Evolutionary conservation across 2,797 vertebrate genomes (phyloP).

Genomic region (Chrysocyon brachyurus): DNA sequence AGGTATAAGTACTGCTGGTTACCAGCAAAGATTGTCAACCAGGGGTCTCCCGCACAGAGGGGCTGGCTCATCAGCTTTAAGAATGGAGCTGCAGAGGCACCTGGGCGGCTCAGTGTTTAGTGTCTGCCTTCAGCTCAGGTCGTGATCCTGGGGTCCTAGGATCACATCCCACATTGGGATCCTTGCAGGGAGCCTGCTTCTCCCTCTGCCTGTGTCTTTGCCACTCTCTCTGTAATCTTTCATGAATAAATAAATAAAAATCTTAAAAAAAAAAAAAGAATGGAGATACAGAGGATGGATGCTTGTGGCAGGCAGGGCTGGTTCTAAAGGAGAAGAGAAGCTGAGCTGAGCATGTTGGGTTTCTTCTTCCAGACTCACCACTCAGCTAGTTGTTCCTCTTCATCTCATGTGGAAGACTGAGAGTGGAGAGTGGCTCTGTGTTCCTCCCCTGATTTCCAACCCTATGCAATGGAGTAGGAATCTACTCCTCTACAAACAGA

Average conservation of each 20-base stretch:
- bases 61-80: neutral
- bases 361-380: neutral
- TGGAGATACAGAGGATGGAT: neutral
- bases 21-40: neutral
- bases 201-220: too few species aligned
- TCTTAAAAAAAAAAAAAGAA: neutral
- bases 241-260: too few species aligned
- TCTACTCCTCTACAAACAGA: neutral
- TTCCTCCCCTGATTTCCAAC: neutral
- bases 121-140: too few species aligned
- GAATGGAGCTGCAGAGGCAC: too few species aligned
- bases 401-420: neutral
- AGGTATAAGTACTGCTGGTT: neutral
- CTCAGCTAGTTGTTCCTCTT: neutral
- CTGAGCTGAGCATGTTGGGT: neutral
- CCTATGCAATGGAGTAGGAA: neutral
- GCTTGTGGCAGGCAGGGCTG: neutral
- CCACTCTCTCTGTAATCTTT: too few species aligned
- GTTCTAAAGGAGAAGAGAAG: neutral
- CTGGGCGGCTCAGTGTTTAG: too few species aligned
- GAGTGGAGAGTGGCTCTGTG: neutral
- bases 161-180: too few species aligned
- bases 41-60: neutral
- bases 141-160: too few species aligned
- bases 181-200: too few species aligned